Conservation (phyloP, 2,113 vertebrate species). For the Laterallus jamaicensis region DNA sequence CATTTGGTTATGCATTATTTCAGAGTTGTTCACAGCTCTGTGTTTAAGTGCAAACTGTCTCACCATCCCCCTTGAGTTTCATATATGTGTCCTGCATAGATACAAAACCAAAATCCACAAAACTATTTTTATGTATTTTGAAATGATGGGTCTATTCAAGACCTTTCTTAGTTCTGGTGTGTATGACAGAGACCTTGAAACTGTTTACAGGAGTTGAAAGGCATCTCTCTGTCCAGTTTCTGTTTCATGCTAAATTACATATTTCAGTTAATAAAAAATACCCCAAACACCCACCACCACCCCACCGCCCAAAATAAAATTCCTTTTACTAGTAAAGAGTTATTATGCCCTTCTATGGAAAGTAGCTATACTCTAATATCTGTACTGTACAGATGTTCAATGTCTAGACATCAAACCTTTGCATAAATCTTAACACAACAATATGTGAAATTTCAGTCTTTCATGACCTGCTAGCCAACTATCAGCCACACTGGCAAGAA, state of each 20-base stretch:
- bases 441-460: slow-evolving; percentile 31
- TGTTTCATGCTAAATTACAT: background rate
- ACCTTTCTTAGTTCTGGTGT: background rate
- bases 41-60: background rate
- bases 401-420: background rate
- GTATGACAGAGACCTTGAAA: background rate
- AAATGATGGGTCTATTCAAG: background rate
- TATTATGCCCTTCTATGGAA: background rate
- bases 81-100: background rate
- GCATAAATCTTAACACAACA: background rate
- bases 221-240: background rate
- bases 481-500: slow-evolving; percentile 22
- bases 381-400: slow-evolving; percentile 27
- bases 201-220: background rate
- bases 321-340: background rate
- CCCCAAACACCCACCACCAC: too few species aligned
- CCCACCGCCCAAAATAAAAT: too few species aligned
- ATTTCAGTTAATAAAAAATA: background rate
- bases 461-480: background rate
- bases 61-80: background rate
- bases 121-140: background rate
- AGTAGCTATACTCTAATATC: background rate
- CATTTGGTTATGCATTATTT: background rate
- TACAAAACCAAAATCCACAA: background rate
- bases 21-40: background rate